These are phyloP conservation scores for Aplidium turbinatum DNA, from an alignment of 23 tunicate genomes.

Conservation along the genomic window DNA sequence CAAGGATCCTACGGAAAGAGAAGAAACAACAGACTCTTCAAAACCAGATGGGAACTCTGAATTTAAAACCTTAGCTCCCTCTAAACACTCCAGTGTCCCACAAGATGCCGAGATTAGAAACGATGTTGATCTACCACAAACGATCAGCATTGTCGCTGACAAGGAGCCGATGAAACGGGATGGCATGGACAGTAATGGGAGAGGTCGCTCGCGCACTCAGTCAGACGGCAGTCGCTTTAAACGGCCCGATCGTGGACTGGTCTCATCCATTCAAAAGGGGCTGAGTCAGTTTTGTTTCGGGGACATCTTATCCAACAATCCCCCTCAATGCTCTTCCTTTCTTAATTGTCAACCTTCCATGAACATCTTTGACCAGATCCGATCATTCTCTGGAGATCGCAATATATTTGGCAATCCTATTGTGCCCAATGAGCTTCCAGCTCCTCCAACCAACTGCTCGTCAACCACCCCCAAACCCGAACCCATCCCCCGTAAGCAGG, in stretches of 20 bases:
- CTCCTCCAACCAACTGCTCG: slow-evolving; percentile 52
- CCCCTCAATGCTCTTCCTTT: not conserved
- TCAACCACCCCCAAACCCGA: slow-evolving; percentile 11
- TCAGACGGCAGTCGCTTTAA: slow-evolving; percentile 49
- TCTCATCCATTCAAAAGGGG: not conserved
- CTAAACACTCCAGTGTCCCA: slow-evolving; percentile 22
- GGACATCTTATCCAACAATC: not conserved
- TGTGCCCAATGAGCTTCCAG: not conserved
- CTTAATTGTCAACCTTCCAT: not conserved
- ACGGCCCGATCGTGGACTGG: not conserved
- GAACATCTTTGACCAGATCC: slow-evolving; percentile 17
- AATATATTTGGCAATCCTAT: too few species aligned
- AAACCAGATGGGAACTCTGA: not conserved
- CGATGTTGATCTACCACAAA: not conserved
- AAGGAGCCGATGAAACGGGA: not conserved
- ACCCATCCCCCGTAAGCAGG: slow-evolving; percentile 45
- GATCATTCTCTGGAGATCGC: slow-evolving; percentile 21
- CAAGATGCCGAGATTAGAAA: not conserved
- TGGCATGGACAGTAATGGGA: not conserved
- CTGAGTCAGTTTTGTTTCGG: slow-evolving; percentile 28
- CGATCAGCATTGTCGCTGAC: not conserved
- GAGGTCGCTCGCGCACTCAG: slow-evolving; percentile 48
- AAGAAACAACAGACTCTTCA: not conserved
- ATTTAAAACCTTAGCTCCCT: not conserved
- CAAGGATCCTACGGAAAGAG: slow-evolving; percentile 7